Base-by-base conservation (phyloP, 2,888 invertebrate species). In the Erpobdella octoculata region DNA sequence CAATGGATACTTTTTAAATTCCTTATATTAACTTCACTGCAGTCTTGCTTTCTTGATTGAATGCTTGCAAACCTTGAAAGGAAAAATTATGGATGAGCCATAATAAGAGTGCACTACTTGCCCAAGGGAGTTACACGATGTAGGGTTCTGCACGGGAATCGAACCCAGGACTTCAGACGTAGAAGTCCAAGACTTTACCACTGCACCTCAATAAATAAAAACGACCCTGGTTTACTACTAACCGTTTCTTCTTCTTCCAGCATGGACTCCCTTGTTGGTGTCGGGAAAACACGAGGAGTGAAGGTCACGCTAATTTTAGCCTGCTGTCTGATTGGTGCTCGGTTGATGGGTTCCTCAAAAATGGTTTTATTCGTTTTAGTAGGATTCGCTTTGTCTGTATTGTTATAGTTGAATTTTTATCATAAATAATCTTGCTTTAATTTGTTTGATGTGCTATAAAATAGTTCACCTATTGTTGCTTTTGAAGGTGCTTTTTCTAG, bases 251-350 rank as follows among this genome's bases (percentile, higher is more conserved):
- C 92, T 79, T 79, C 75, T 2, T 76, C 77, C 37, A 76, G 77
- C 18, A 78, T 78, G 0, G 81, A 82, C 71, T 82, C 82, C 73
- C 77, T 41, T 69, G 88, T 88, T 0, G 92, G 92, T 0, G 92
- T 92, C 0, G 91, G 89, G 80, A 93, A 91, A 31, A 86, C 86
- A 71, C 92, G 85, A 12, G 88, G 87, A 0, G 91, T 90, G 79
- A 91, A 91, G 37, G 84, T 86, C 12, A 91, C 87, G 75, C 87
- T 85, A 69, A 92, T 86, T 48, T 85, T 85, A 8, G 86, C 86
- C 33, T 82, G 80, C 77, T 86, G 83, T 76, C 91, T 86, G 15
- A 78, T 77, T 9, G n/a, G 79, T 6, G 78, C 77, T n/a, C n/a
- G n/a, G n/a, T n/a, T n/a, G n/a, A n/a, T n/a, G 18, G 74, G 73